Percentiles rank a stretch among this genome's conserved stretches.
These are phyloP conservation scores for human (Homo sapiens) DNA, from an alignment of 2,113 vertebrate genomes.

Conservation along the genomic window DNA sequence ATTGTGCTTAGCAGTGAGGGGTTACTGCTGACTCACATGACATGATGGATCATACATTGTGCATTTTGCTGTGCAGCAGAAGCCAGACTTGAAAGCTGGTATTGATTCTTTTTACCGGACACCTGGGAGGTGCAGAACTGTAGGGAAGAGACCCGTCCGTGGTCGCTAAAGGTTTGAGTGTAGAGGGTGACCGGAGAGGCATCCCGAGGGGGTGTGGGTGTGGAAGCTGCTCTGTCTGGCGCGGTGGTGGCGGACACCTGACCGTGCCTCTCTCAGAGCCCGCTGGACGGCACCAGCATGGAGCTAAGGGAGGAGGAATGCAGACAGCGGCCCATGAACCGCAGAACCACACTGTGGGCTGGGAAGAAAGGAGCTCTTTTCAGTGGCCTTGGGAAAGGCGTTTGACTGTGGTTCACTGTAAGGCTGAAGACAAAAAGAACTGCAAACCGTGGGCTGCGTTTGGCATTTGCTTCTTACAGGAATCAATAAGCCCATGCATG, in stretches of 20 bases:
- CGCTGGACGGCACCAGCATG: too few relatives aligned
- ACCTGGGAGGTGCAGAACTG: not conserved
- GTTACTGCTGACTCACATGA: too few relatives aligned
- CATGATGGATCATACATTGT: accelerated
- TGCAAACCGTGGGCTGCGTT: not conserved
- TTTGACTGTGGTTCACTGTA: not conserved
- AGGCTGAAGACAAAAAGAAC: not conserved
- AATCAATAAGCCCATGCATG: too few relatives aligned
- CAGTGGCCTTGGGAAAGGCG: not conserved
- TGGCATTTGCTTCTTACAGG: not conserved
- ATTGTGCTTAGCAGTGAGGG: too few relatives aligned
- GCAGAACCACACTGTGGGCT: not conserved
- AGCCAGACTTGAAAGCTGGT: not conserved
- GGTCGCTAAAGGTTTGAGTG: not conserved
- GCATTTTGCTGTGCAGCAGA: not conserved
- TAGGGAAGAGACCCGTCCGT: too few relatives aligned
- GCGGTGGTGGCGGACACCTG: not conserved
- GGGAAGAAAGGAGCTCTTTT: not conserved
- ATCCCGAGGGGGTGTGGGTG: not conserved
- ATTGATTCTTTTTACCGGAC: not conserved
- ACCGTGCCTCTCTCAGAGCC: not conserved
- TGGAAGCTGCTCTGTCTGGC: not conserved
- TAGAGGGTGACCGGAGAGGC: not conserved
- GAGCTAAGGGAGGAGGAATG: not conserved
- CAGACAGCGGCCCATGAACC: too few relatives aligned